Percentiles rank a stretch among this genome's conserved stretches.
phyloP scores from a whole-genome alignment of 2,797 vertebrate species.

The Cottoperca gobio region DNA sequence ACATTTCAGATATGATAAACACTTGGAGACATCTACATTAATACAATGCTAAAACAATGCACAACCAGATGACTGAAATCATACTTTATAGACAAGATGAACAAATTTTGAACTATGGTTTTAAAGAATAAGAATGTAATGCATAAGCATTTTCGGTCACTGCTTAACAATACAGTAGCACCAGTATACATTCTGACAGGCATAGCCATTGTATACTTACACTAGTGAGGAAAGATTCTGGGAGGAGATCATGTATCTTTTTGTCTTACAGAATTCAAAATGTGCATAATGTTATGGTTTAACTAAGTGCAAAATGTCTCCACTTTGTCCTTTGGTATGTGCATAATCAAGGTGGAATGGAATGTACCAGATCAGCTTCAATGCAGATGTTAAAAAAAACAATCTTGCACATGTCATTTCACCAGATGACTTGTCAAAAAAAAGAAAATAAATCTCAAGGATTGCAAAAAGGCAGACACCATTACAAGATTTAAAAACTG shows the following conservation, averaged over 20 bases:
- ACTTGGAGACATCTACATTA: conserved; percentile 87
- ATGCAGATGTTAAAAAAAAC: conserved; percentile 60
- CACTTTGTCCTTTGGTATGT: conserved; percentile 78
- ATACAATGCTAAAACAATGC: conserved; percentile 86
- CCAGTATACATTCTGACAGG: conserved; percentile 83
- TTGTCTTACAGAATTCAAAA: conserved; percentile 55
- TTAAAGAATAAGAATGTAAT: conserved; percentile 57
- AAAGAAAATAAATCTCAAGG: conserved; percentile 35
- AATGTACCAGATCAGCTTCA: conserved; percentile 65
- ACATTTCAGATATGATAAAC: conserved; percentile 91
- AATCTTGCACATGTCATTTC: conserved; percentile 61
- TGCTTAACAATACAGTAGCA: conserved; percentile 86
- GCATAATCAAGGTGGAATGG: conserved; percentile 70
- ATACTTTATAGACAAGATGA: conserved; percentile 79
- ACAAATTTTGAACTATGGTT: conserved; percentile 68
- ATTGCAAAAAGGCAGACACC: conserved; percentile 73
- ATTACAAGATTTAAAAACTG: conserved; percentile 62
- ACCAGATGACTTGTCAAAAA: conserved; percentile 66
- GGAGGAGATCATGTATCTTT: conserved; percentile 12
- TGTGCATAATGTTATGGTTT: conserved; percentile 66
- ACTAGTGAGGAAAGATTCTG: conserved; percentile 50
- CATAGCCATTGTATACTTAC: conserved; percentile 66
- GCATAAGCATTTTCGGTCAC: conserved; percentile 50
- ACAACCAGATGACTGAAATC: conserved; percentile 77
- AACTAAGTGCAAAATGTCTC: conserved; percentile 77